Evolutionary conservation across 2,797 vertebrate genomes (phyloP), one percentile per base, ranked within the genome.

Genomic region (Anniella stebbinsi): DNA sequence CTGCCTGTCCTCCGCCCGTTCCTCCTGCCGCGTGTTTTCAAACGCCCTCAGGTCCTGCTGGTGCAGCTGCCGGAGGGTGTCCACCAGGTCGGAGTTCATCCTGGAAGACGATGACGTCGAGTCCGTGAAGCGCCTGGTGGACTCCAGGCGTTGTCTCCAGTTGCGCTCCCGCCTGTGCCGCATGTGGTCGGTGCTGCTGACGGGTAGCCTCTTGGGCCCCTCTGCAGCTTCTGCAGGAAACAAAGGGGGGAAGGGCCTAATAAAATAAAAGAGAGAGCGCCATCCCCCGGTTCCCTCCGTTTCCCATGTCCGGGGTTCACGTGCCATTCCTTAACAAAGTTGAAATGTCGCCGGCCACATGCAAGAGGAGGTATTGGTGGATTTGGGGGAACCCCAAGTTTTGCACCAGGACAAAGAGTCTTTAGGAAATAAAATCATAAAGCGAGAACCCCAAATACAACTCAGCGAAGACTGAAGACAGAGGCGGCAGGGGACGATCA

Each of bases 21-120:
- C 86, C 45, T 80, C 86, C 76, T 28, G 86, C 41, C 86, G 11
- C 5, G 76, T 38, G 33, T 21, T 51, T 3, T 80, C 86, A 6
- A 87, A 87, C 0, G 45, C 76, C 33, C 23, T 17, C 41, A 80
- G 76, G 75, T 80, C 86, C 63, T 87, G 76, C 33, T 38, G 86
- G 76, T 87, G 86, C 86, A 87, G 86, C 60, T 87, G 86, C 33
- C 76, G 63, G 17, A 87, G 76, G 2, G 33, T 17, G 3, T 80
- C 86, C 86, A 87, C 63, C 0, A 87, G 63, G 33, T 87, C 86
- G 0, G 54, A 8, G 1, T 21, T 54, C 6, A 4, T 7, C 33
- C 80, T 87, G 63, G 76, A 63, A 54, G 85, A 17, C 2, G 82
- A 33, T 17, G 11, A 4, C 15, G 82, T 1, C 2, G 45, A 15